Evolutionary conservation across 2,113 vertebrate species (phyloP).

Genomic region (Microtus ochrogaster): DNA sequence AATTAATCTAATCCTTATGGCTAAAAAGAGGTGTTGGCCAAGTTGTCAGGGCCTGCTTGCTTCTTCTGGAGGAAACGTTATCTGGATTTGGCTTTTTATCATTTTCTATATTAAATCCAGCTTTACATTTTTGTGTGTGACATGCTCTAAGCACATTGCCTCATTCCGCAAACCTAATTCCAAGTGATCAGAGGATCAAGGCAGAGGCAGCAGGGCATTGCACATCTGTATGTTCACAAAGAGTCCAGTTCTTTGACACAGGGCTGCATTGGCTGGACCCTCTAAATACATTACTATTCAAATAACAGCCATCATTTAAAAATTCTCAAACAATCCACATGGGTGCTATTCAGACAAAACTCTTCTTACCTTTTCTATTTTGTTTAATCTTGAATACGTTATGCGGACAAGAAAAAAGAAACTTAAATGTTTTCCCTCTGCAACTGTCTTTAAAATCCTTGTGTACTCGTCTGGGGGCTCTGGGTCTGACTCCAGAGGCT

Average conservation of each 20-base stretch:
- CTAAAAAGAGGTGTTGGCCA: conserved; percentile 71
- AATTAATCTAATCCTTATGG: conserved; percentile 75
- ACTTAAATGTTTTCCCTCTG: neutral
- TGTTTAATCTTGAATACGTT: conserved; percentile 11
- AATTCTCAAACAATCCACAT: neutral
- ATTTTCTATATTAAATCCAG: conserved; percentile 79
- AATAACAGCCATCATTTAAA: neutral
- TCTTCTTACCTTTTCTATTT: neutral
- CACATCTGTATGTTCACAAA: conserved; percentile 61
- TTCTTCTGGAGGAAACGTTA: conserved; percentile 75
- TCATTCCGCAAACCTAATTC: conserved; percentile 64
- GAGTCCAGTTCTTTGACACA: neutral
- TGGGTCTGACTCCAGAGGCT: neutral
- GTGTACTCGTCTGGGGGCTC: neutral
- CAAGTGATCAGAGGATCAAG: conserved; percentile 8
- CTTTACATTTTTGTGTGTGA: conserved; percentile 80
- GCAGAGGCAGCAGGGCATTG: neutral
- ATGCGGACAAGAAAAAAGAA: conserved; percentile 28
- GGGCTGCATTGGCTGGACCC: neutral
- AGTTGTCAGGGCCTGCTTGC: conserved; percentile 63
- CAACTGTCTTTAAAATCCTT: neutral
- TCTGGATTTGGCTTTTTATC: conserved; percentile 78
- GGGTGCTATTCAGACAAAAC: conserved; percentile 3
- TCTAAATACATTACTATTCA: neutral
- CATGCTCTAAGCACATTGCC: conserved; percentile 68